Base-by-base conservation (phyloP, 2,797 vertebrate species). In the Lateolabrax maculatus region DNA sequence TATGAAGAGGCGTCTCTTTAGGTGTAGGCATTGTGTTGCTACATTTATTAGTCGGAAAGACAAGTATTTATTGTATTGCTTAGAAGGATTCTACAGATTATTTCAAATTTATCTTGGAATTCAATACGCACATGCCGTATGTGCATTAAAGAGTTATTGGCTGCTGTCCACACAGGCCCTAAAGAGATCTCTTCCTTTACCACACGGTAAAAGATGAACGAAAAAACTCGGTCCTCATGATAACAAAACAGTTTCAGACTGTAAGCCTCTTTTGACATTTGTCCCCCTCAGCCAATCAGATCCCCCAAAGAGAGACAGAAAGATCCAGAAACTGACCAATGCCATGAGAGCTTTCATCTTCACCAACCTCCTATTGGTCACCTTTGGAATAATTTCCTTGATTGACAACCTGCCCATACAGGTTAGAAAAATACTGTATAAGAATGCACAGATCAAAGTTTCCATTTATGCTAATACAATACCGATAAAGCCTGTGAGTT, bases 251-350 rank as follows among this genome's bases (percentile, higher is more conserved):
- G 16, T 23, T 7, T 21, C 44, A 41, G 43, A 27, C 10, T 43
- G 2, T 27, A 18, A 5, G 1, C 16, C 11, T 78, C 39, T 51
- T 71, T 68, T 87, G 57, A 61, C 23, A 9, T 71, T 57, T 85
- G 48, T 67, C 64, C 37, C 51, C 25, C 73, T 64, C 69, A 94
- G 93, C 80, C 64, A 61, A 39, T 83, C 87, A 60, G 72, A 84
- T 29, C 56, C 84, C 43, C 83, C 93, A 23, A 94, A 92, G 73
- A 93, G 92, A 84, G 90, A 93, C 87, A 76, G 83, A 74, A 97
- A 95, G 88, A 91, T 96, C 87, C 97, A 98, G 83, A 97, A 97
- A 88, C 80, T 98, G 86, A 96, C 94, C 84, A 98, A 98, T 9
- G 95, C 96, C 89, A 94, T 96, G 78, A 93, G 93, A 39, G 96